These are phyloP conservation scores for Achroia grisella DNA, from an alignment of 1,140 invertebrate genomes.

Conservation along the genomic window DNA sequence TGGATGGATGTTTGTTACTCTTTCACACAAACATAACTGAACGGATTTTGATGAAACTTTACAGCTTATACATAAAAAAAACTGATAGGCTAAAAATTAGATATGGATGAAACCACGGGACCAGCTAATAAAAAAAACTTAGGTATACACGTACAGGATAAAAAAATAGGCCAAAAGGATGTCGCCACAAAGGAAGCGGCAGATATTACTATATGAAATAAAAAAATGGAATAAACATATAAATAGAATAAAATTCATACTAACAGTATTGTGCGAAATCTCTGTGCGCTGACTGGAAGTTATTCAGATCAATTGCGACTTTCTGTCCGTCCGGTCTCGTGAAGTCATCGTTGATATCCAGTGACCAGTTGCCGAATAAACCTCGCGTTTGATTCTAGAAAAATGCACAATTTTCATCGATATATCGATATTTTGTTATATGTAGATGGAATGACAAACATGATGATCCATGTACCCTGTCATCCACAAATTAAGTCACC, in stretches of 20 bases:
- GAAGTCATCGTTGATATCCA: slow-evolving; percentile 88
- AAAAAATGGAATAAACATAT: neutral
- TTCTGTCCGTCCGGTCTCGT: slow-evolving; percentile 82
- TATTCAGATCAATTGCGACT: slow-evolving; percentile 76
- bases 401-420: too few relatives aligned
- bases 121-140: neutral
- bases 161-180: too few relatives aligned
- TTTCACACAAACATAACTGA: too few relatives aligned
- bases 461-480: too few relatives aligned
- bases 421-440: neutral
- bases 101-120: too few relatives aligned
- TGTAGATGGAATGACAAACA: too few relatives aligned
- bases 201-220: neutral
- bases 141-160: too few relatives aligned
- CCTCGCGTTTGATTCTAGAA: slow-evolving; percentile 90
- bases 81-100: neutral
- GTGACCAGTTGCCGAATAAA: slow-evolving; percentile 94
- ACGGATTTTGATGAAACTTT: too few relatives aligned
- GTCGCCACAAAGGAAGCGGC: too few relatives aligned
- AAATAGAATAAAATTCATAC: slow-evolving; percentile 23
- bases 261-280: slow-evolving; percentile 85
- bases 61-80: too few relatives aligned
- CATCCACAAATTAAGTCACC: too few relatives aligned
- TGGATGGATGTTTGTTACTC: too few relatives aligned
- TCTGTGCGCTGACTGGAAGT: slow-evolving; percentile 82